Percentiles rank a stretch among this genome's conserved stretches.
phyloP scores from a whole-genome alignment of 1,140 invertebrate species.

The Heliothis virescens region DNA sequence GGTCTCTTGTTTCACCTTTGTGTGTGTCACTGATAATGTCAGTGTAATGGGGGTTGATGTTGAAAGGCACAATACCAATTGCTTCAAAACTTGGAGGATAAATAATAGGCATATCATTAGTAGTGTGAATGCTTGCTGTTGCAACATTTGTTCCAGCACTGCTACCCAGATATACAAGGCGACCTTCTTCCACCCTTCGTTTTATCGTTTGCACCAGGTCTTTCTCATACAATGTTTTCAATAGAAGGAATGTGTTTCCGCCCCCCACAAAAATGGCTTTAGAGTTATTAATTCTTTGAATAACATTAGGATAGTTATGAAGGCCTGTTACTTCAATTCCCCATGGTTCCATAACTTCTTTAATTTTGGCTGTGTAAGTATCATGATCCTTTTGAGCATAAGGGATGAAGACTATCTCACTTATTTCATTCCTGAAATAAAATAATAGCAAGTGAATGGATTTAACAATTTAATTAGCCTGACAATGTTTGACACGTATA shows the following conservation, averaged over 20 bases:
- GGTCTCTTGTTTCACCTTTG: slow-evolving; percentile 92
- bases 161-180: slow-evolving; percentile 92
- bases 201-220: slow-evolving; percentile 89
- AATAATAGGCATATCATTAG: slow-evolving; percentile 95
- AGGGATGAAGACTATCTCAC: slow-evolving; percentile 91
- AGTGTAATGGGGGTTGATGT: slow-evolving; percentile 95
- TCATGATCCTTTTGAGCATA: slow-evolving; percentile 91
- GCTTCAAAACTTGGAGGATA: slow-evolving; percentile 92
- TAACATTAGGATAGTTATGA: slow-evolving; percentile 87
- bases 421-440: slow-evolving; percentile 88
- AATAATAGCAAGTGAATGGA: not conserved
- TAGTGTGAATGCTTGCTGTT: slow-evolving; percentile 92
- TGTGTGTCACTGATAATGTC: slow-evolving; percentile 89
- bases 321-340: slow-evolving; percentile 89
- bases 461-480: too few relatives aligned
- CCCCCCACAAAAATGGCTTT: slow-evolving; percentile 93
- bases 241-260: slow-evolving; percentile 91
- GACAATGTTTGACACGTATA: not conserved
- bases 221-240: slow-evolving; percentile 90
- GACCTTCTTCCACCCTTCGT: slow-evolving; percentile 88
- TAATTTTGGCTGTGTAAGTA: slow-evolving; percentile 89
- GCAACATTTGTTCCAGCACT: slow-evolving; percentile 95
- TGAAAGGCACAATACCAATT: slow-evolving; percentile 92
- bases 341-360: slow-evolving; percentile 87
- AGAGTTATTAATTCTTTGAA: slow-evolving; percentile 87